Evolutionary conservation across 2,888 invertebrate species (phyloP), one percentile per base, ranked within the genome.

Genomic region (Catonia carolina): DNA sequence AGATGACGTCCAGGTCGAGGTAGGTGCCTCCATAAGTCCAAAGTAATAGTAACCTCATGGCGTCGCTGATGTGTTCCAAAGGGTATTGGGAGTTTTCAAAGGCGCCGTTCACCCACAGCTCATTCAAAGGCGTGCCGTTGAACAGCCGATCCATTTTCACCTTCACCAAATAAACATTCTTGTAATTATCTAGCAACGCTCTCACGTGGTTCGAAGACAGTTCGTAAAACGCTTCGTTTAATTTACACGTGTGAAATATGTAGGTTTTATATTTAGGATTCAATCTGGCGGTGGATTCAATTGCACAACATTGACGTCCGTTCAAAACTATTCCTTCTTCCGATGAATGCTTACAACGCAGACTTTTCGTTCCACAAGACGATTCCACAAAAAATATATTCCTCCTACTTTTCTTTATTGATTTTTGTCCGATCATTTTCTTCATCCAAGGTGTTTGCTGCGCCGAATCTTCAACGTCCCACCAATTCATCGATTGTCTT

Each of bases 181-280:
- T 63, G 56, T 79, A 79, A 1, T 67, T 68, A 27, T 6, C 4
- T 49, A 68, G 58, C 7, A 81, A 61, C 12, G 69, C 70, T 14
- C 69, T 65, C 5, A 77, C 60, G 1, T n/a, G 39, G 15, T 37
- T 22, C 1, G 52, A 35, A 1, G 58, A 59, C 48, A 42, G 47
- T 10, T 23, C 17, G 22, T 12, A 50, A 27, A 54, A 59, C 41
- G 56, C 45, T 12, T 56, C n/a, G 22, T 49, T 33, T 15, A 56
- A 8, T 8, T 53, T 42, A 17, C 56, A 59, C 6, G 59, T 53
- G 42, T 56, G 53, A 1, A 56, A 41, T 8, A 59, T 10, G 45
- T 39, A 53, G n/a, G 56, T 31, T 2, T 39, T 48, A 6, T 49
- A 17, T n/a, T 15, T 41, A 4, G 56, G 56, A 42, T 59, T 56